Evolutionary conservation across 2,113 vertebrate species (phyloP).

Genomic region (Hyaena hyaena): DNA sequence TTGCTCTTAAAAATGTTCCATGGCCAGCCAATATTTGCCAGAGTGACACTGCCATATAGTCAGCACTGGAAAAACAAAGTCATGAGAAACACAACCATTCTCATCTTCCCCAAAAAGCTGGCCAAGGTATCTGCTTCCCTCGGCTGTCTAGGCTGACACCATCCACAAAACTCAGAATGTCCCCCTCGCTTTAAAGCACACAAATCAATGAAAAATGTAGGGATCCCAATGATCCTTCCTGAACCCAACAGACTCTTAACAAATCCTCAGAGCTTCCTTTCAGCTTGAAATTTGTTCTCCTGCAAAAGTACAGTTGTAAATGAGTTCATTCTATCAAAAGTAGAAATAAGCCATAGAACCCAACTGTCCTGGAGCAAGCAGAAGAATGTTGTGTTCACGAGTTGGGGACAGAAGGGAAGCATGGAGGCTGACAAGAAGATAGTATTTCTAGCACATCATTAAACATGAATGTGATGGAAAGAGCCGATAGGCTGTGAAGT

Average conservation of each 20-base stretch:
- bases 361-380: background rate
- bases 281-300: background rate
- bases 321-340: background rate
- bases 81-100: conserved; percentile 47
- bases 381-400: background rate
- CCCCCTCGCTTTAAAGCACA: background rate
- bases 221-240: background rate
- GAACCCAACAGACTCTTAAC: background rate
- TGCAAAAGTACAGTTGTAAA: conserved; percentile 5
- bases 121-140: background rate
- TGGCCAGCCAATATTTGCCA: conserved; percentile 63
- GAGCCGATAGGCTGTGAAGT: background rate
- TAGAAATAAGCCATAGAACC: background rate
- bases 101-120: conserved; percentile 31
- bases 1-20: conserved; percentile 69
- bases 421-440: background rate
- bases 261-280: background rate
- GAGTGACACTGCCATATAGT: background rate
- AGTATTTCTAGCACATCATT: background rate
- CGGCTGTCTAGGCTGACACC: background rate
- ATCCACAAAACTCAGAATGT: background rate
- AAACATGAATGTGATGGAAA: background rate
- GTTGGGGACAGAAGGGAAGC: background rate
- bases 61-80: conserved; percentile 65
- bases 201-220: background rate